A percentile compares a stretch with the other conserved stretches of the same genome.
Conservation (phyloP, 2,797 vertebrate genomes). For the Peromyscus attwateri region DNA sequence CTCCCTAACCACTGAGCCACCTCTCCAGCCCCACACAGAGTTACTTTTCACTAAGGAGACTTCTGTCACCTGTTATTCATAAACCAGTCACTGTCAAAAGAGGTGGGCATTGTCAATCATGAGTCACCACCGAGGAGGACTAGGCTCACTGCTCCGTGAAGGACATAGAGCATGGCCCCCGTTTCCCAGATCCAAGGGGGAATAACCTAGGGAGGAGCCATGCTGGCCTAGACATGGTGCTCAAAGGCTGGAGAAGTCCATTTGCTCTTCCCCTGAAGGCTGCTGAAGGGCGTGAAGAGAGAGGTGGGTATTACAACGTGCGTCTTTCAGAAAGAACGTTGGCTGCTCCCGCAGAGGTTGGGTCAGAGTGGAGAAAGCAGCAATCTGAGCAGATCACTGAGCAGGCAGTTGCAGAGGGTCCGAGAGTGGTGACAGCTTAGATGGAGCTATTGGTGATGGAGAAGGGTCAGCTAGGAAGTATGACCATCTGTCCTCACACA, state of each 20-base stretch:
- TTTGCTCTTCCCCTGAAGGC: constrained; percentile 21
- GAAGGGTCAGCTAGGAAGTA: not conserved
- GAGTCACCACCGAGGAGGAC: not conserved
- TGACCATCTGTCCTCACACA: not conserved
- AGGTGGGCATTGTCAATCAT: not conserved
- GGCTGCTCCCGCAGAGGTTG: not conserved
- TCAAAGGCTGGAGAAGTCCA: not conserved
- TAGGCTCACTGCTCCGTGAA: not conserved
- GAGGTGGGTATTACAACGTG: not conserved
- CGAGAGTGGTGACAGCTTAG: not conserved
- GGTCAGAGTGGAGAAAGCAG: not conserved
- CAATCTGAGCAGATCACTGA: not conserved
- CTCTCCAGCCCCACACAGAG: not conserved
- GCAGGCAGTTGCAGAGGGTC: not conserved
- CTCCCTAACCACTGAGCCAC: not conserved
- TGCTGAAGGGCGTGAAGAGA: not conserved
- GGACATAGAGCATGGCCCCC: not conserved
- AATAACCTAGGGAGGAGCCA: not conserved
- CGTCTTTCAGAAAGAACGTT: not conserved
- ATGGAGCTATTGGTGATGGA: not conserved
- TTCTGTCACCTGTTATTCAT: not conserved
- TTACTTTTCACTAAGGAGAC: not conserved
- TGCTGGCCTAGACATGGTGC: not conserved
- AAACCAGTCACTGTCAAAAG: not conserved
- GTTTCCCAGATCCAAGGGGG: constrained; percentile 12